Evolutionary conservation across 2,113 vertebrate genomes (phyloP), one percentile per base, ranked within the genome.

Genomic region (Hemibagrus wyckioides): DNA sequence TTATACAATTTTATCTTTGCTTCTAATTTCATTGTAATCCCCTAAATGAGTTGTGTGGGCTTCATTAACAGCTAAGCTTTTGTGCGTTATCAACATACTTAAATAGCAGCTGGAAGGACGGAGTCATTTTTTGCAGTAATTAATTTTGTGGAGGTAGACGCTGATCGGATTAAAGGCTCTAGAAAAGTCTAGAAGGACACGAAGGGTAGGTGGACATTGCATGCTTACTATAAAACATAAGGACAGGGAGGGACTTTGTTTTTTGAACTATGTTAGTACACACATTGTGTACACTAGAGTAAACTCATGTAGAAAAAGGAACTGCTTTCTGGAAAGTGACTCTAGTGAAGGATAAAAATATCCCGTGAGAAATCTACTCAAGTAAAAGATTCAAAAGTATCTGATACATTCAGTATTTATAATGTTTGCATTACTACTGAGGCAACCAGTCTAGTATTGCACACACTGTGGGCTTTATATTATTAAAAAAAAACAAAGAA

Each of bases 1-100:
- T n/a, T 54, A 82, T 79, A 57, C 14, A 65, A 67, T 75, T 65
- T 80, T 33, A 87, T 86, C 77, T 23, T 56, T 69, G 56, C 36
- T 57, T 54, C 10, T 33, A 80, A 83, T 83, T 80, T 52, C 39
- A 61, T 5, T 82, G 36, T 73, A 82, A 75, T 86, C 65, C 63
- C 59, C n/a, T 59, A 80, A 85, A 82, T 28, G 30, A 59, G 79
- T 41, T 75, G 21, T 54, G 39, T 50, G 71, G 25, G 28, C 59
- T 77, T 80, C 80, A 69, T 80, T 52, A 56, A 21, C 8, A 1
- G 30, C 76, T 69, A 21, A 17, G 85, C 30, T 56, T 13, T 39
- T 54, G 76, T 69, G 30, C 44, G 33, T 81, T 86, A 67, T 75
- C 36, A 59, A 61, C 36, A 36, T 71, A 36, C 11, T 82, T 48